These are phyloP conservation scores for Dermatemys mawii DNA, from an alignment of 2,113 vertebrate genomes.

Conservation along the genomic window DNA sequence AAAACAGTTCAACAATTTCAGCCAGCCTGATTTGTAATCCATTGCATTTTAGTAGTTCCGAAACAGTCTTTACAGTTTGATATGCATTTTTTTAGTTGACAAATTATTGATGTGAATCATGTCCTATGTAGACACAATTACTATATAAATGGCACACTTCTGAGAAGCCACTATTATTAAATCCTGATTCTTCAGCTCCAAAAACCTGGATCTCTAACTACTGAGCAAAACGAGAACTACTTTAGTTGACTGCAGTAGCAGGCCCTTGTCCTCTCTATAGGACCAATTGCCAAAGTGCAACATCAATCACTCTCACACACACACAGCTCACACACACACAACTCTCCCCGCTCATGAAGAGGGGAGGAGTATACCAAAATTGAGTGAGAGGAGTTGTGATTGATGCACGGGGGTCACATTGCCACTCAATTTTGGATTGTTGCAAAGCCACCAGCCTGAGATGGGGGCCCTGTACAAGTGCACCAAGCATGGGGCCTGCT, in stretches of 20 bases:
- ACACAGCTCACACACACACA: not conserved
- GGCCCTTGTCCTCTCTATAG: not conserved
- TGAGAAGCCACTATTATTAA: not conserved
- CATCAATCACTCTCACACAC: not conserved
- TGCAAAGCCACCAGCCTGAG: too few species aligned
- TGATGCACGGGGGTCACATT: too few species aligned
- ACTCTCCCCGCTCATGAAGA: too few species aligned
- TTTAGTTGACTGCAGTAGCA: not conserved
- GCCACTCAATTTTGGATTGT: too few species aligned
- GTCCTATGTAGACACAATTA: not conserved
- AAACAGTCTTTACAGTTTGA: slow-evolving; percentile 47
- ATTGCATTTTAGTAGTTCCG: slow-evolving; percentile 58
- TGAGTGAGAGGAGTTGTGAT: too few species aligned
- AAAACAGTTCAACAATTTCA: slow-evolving; percentile 49
- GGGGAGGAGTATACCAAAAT: too few species aligned
- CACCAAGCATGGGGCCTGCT: too few species aligned
- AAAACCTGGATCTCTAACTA: not conserved
- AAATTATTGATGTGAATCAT: slow-evolving; percentile 42
- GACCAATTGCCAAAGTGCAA: not conserved
- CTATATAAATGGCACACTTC: not conserved
- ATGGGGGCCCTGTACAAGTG: too few species aligned
- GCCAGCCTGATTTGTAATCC: slow-evolving; percentile 59
- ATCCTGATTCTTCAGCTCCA: not conserved
- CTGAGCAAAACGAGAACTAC: not conserved
- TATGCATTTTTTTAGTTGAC: slow-evolving; percentile 59